Evolutionary conservation across 2,113 vertebrate species (phyloP).

Genomic region (Solea senegalensis): DNA sequence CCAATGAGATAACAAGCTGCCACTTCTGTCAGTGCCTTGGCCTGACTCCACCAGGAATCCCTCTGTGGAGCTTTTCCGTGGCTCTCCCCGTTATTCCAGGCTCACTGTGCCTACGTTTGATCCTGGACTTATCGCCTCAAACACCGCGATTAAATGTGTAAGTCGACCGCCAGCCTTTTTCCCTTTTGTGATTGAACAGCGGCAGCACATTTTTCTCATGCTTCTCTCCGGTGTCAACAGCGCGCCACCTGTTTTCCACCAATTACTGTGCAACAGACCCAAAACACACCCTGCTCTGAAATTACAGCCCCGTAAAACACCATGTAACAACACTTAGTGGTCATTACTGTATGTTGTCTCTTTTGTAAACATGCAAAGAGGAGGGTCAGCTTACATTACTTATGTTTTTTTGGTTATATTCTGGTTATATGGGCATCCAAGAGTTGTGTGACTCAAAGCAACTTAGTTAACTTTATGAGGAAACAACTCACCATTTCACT

Average conservation of each 20-base stretch:
- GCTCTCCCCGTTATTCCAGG: constrained; percentile 56
- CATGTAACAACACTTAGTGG: background rate
- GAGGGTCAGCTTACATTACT: too few relatives aligned
- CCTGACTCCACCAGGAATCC: constrained; percentile 55
- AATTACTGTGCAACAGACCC: constrained; percentile 69
- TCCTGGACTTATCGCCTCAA: constrained; percentile 72
- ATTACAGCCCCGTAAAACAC: background rate
- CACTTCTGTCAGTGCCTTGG: constrained; percentile 45
- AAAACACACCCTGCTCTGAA: constrained; percentile 29
- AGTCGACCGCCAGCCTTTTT: constrained; percentile 68
- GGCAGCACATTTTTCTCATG: constrained; percentile 82
- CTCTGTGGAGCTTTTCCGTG: constrained; percentile 53
- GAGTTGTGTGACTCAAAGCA: too few relatives aligned
- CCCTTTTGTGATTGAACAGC: constrained; percentile 72
- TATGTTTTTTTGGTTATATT: too few relatives aligned
- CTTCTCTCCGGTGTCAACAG: constrained; percentile 76
- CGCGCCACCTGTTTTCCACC: constrained; percentile 79
- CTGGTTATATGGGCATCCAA: too few relatives aligned
- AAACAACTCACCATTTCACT: too few relatives aligned
- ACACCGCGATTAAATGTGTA: constrained; percentile 76
- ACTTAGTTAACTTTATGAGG: too few relatives aligned
- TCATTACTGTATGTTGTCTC: background rate
- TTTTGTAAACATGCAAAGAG: too few relatives aligned
- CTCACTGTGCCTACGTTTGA: constrained; percentile 67
- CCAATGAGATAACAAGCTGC: constrained; percentile 17